Evolutionary conservation across 1,140 invertebrate genomes (phyloP).

Genomic region (silkworm (Bombyx mori)): DNA sequence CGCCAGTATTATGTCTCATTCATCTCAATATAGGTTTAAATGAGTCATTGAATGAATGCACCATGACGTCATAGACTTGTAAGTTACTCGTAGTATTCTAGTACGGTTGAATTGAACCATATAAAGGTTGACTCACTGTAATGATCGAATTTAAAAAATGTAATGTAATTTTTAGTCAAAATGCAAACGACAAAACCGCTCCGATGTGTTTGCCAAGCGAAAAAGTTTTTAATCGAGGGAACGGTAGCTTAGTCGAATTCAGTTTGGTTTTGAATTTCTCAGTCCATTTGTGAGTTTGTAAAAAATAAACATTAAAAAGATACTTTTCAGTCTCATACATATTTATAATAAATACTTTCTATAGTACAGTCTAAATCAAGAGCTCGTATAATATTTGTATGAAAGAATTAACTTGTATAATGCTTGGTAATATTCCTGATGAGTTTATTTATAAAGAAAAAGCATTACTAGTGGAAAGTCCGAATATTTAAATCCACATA

Average conservation of each 20-base stretch:
- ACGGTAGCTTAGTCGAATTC: conserved; percentile 15
- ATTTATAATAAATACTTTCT: too few relatives aligned
- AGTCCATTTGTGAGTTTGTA: not conserved
- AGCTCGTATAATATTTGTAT: too few relatives aligned
- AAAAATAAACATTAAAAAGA: too few relatives aligned
- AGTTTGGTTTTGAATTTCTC: not conserved
- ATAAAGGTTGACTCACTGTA: conserved; percentile 8
- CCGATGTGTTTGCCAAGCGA: conserved; percentile 26
- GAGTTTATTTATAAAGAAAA: too few relatives aligned
- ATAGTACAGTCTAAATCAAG: too few relatives aligned
- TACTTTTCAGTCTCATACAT: too few relatives aligned
- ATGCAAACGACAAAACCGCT: conserved; percentile 25
- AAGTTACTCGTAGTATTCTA: conserved; percentile 11
- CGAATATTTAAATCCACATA: too few relatives aligned
- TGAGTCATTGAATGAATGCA: conserved; percentile 38
- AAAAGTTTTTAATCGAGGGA: conserved; percentile 25
- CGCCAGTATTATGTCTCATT: conserved; percentile 24
- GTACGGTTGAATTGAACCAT: conserved; percentile 26
- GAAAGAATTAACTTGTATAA: too few relatives aligned
- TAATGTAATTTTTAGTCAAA: conserved; percentile 12
- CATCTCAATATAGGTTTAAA: conserved; percentile 17
- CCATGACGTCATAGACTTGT: conserved; percentile 38
- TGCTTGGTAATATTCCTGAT: too few relatives aligned
- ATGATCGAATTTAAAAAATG: conserved; percentile 5
- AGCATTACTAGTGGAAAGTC: too few relatives aligned